phyloP scores from a whole-genome alignment of 2,888 invertebrate species.

The Gryllus longicercus region DNA sequence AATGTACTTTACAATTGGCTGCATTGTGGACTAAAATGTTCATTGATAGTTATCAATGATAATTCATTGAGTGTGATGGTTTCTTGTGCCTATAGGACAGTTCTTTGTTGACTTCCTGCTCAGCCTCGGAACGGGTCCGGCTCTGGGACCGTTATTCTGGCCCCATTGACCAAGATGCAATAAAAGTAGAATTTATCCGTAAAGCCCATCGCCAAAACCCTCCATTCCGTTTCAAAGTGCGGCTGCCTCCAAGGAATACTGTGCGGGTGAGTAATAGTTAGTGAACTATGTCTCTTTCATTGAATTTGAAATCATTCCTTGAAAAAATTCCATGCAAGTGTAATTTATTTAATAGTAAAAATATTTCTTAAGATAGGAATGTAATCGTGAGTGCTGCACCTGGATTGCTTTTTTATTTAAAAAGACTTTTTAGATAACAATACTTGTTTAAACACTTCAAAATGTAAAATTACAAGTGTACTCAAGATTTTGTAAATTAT shows the following conservation, averaged over 20 bases:
- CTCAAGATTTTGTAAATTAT: too few relatives aligned
- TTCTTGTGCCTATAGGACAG: constrained; percentile 59
- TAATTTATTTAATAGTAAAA: too few relatives aligned
- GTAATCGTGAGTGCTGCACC: too few relatives aligned
- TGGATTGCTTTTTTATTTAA: too few relatives aligned
- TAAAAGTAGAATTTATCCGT: constrained; percentile 82
- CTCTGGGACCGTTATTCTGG: constrained; percentile 82
- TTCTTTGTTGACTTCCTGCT: constrained; percentile 73
- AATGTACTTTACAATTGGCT: background rate
- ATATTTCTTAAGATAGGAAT: too few relatives aligned
- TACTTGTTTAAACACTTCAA: too few relatives aligned
- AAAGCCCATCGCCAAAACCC: constrained; percentile 70
- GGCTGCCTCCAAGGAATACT: constrained; percentile 40
- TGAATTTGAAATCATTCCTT: too few relatives aligned
- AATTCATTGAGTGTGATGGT: constrained; percentile 27
- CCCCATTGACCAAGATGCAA: constrained; percentile 79
- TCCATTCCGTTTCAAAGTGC: constrained; percentile 63
- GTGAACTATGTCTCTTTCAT: too few relatives aligned
- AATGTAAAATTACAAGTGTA: too few relatives aligned
- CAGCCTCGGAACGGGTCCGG: constrained; percentile 81
- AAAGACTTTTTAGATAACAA: too few relatives aligned
- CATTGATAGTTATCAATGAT: background rate
- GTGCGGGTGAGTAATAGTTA: constrained; percentile 4
- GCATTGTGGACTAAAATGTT: background rate
- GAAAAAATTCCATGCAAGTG: too few relatives aligned